Evolutionary conservation across 2,797 vertebrate species (phyloP), one percentile per base, ranked within the genome.

Genomic region (Crocodylus rhombifer): DNA sequence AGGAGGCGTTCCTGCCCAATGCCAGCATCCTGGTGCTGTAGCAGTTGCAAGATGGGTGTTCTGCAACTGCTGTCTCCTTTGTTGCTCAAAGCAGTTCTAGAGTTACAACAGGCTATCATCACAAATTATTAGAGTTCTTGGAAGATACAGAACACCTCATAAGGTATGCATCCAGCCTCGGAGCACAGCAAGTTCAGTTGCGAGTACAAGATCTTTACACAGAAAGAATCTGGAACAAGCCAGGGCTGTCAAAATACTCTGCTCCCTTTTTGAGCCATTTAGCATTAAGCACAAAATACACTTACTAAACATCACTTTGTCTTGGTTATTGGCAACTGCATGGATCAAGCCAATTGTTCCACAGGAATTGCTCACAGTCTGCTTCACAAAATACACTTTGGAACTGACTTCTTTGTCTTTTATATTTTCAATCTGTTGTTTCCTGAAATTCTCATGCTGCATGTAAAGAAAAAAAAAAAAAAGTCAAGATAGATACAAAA

Each of bases 261-360:
- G 10, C 42, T 51, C 42, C 42, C 42, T 51, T 51, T 51, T 51
- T 51, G 42, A 3, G 42, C 42, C 10, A 51, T 51, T 51, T 51
- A 9, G 42, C 42, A 51, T 51, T 51, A 51, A 51, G 9, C 14
- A 23, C 36, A 16, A 25, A 26, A 51, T 7, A 82, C 87, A 98
- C 99, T 98, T 93, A 99, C 99, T 98, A 95, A 99, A 99, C 25
- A 97, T 97, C 89, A 99, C 75, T 93, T 99, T 98, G 93, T 98
- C 98, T 91, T 98, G 98, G 95, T 99, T 99, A 97, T 99, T 99
- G 87, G 98, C 99, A 89, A 99, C 98, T 6, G 99, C 98, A 4
- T 99, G 99, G 78, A 99, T 98, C 94, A 99, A 96, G 14, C 99
- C 99, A 6, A 99, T 97, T n/a, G 99, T 99, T 13, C 99, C 99